Conservation (phyloP, 1,140 invertebrate genomes). For the Bathynomus jamesi region DNA sequence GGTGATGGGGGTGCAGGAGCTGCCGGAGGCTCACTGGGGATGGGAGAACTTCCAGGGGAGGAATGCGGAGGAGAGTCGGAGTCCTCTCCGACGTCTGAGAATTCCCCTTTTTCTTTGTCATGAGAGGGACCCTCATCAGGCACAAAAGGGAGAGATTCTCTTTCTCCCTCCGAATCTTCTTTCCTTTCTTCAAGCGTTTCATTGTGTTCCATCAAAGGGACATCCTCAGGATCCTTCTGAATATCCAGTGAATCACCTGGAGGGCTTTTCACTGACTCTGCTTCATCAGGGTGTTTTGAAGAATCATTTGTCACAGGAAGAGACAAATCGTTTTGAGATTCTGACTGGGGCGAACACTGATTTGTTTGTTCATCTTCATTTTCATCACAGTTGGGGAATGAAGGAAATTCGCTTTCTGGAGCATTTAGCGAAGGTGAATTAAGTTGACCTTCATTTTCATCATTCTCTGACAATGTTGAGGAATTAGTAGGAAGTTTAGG, state of each 20-base stretch:
- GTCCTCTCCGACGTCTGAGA: slow-evolving; percentile 12
- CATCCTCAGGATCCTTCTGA: too few species aligned
- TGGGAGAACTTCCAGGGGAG: slow-evolving; percentile 4
- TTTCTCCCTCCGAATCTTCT: background rate
- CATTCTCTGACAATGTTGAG: too few species aligned
- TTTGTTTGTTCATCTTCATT: background rate
- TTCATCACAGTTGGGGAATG: background rate
- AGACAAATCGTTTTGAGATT: too few species aligned
- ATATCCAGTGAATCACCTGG: too few species aligned
- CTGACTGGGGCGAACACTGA: too few species aligned
- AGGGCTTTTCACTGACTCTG: too few species aligned
- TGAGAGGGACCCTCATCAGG: slow-evolving; percentile 15
- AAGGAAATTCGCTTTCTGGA: background rate
- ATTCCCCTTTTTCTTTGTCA: slow-evolving; percentile 16
- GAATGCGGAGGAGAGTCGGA: slow-evolving; percentile 17
- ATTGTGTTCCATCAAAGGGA: too few species aligned
- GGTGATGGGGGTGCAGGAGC: background rate
- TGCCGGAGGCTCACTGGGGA: slow-evolving; percentile 12
- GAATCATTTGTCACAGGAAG: too few species aligned
- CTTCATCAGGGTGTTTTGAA: too few species aligned
- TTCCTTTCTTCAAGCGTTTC: background rate
- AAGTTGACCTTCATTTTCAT: too few species aligned
- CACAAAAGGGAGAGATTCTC: slow-evolving; percentile 2
- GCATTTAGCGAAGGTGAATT: too few species aligned
- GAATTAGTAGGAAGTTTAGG: too few species aligned